These are phyloP conservation scores for Dendronephthya gigantea DNA, from an alignment of 64 coral and sea anemone species.

Conservation along the genomic window DNA sequence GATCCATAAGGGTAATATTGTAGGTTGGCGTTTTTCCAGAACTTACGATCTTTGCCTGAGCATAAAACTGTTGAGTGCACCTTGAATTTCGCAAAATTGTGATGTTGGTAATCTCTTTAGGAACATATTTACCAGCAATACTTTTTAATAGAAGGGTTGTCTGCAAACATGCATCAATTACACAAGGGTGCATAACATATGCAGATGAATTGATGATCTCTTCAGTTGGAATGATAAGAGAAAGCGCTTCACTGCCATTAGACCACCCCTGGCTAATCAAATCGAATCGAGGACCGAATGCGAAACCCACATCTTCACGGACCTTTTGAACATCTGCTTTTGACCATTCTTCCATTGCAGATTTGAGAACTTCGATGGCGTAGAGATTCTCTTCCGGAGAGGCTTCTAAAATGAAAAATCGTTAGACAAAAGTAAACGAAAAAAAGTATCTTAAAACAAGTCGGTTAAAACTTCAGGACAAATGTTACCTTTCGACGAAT, in stretches of 20 bases:
- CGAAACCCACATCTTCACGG: neutral
- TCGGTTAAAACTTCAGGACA: too few species aligned
- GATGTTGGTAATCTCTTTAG: neutral
- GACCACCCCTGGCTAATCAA: neutral
- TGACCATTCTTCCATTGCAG: neutral
- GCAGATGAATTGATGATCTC: neutral
- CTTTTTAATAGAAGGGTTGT: neutral
- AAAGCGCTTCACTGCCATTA: neutral
- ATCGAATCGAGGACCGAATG: neutral
- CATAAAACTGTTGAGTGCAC: neutral
- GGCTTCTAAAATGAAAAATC: too few species aligned
- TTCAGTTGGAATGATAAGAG: neutral
- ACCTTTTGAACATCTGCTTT: neutral
- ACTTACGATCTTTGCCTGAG: neutral
- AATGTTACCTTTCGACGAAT: neutral
- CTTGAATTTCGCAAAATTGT: neutral
- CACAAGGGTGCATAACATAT: neutral
- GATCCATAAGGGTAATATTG: neutral
- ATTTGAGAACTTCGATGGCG: neutral
- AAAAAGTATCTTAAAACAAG: too few species aligned
- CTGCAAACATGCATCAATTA: neutral
- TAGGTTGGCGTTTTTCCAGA: neutral
- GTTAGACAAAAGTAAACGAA: too few species aligned
- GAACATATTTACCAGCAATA: neutral
- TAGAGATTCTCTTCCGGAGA: neutral